These are phyloP conservation scores for Atrichornis clamosus DNA, from an alignment of 2,113 vertebrate genomes.

Conservation along the genomic window DNA sequence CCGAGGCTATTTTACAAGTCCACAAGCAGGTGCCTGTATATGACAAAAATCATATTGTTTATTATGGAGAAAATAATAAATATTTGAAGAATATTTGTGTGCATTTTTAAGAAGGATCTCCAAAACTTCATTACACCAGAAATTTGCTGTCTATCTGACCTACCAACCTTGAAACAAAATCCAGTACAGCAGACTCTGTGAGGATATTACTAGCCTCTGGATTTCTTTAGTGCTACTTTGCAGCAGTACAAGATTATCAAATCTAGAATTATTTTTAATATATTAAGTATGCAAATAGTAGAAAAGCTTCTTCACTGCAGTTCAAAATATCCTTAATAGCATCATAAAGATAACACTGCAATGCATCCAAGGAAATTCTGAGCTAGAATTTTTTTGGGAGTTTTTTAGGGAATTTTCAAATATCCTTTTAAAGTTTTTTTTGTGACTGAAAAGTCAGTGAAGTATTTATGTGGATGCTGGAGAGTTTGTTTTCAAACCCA, in stretches of 20 bases:
- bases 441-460: background rate
- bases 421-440: background rate
- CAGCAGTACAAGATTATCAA: background rate
- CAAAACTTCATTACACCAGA: background rate
- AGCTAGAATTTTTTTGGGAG: background rate
- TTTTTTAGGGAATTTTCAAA: background rate
- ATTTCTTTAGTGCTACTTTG: background rate
- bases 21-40: background rate
- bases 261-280: background rate
- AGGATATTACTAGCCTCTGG: background rate
- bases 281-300: background rate
- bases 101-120: background rate
- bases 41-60: background rate
- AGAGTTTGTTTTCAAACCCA: background rate
- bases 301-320: background rate
- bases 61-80: background rate
- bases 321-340: background rate
- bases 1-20: background rate
- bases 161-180: background rate
- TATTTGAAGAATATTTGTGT: background rate
- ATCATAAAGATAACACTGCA: background rate
- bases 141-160: background rate
- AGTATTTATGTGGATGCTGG: background rate
- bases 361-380: background rate
- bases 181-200: background rate